A percentile compares a stretch with the other conserved stretches of the same genome.
Evolutionary conservation across 2,888 invertebrate species (phyloP).

Genomic region (Polydesmus complanatus): DNA sequence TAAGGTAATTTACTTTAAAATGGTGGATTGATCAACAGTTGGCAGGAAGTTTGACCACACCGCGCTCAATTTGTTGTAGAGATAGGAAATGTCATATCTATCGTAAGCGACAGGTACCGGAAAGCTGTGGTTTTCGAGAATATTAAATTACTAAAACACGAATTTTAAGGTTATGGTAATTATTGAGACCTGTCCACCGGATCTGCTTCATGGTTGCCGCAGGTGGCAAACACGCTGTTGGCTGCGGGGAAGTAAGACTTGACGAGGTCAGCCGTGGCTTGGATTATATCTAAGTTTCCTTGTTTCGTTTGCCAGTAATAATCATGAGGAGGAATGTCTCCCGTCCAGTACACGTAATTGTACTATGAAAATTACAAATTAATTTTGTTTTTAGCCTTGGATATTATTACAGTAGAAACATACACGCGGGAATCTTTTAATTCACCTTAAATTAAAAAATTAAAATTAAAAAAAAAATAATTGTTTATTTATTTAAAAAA

Average conservation of each 20-base stretch:
- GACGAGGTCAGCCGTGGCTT: conserved; percentile 73
- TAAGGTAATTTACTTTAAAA: conserved; percentile 14
- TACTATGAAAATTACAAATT: conserved; percentile 23
- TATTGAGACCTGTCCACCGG: conserved; percentile 73
- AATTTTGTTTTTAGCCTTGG: not conserved
- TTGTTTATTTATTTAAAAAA: too few species aligned
- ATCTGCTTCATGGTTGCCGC: conserved; percentile 93
- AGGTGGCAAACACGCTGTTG: conserved; percentile 61
- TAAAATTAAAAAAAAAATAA: too few species aligned
- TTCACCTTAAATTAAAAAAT: too few species aligned
- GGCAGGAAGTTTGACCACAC: conserved; percentile 90
- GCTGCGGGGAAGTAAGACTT: conserved; percentile 74
- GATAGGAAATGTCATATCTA: conserved; percentile 74
- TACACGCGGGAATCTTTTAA: too few species aligned
- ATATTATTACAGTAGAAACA: too few species aligned
- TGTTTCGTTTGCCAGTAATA: conserved; percentile 68
- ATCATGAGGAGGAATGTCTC: conserved; percentile 90
- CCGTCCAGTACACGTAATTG: conserved; percentile 68
- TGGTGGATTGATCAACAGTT: conserved; percentile 55
- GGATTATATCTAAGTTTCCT: conserved; percentile 70
- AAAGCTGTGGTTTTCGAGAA: conserved; percentile 4
- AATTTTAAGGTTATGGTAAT: not conserved
- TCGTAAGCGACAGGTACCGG: conserved; percentile 37
- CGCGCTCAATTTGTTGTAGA: conserved; percentile 75
- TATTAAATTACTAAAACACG: not conserved